A percentile compares a stretch with the other conserved stretches of the same genome.
These are phyloP conservation scores for Drosophila mercatorum DNA, from an alignment of 2,888 invertebrate genomes.

Conservation along the genomic window DNA sequence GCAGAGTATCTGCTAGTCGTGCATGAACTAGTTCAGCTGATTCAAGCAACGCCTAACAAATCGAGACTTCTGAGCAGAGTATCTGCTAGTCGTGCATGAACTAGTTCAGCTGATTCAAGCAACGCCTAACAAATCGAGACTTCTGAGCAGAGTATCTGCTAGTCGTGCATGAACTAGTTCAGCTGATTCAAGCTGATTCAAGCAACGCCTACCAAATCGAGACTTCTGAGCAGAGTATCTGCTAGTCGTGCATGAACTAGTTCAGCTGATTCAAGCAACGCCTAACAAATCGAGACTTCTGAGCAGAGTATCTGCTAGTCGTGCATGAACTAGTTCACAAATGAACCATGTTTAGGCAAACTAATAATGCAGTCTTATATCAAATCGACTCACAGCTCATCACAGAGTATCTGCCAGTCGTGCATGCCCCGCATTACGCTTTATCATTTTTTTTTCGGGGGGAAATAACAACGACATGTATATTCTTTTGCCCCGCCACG, in stretches of 20 bases:
- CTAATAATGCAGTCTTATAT: not conserved
- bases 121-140: not conserved
- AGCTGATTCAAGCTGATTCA: no score
- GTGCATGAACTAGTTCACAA: not conserved
- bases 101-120: no score
- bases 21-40: not conserved
- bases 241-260: no score
- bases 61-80: no score
- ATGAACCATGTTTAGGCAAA: not conserved
- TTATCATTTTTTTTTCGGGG: constrained; percentile 20
- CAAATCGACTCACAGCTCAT: not conserved
- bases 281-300: not conserved
- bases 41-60: no score
- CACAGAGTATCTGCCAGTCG: not conserved
- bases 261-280: no score
- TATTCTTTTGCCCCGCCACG: constrained; percentile 56
- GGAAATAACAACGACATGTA: constrained; percentile 70
- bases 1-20: not conserved
- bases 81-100: no score
- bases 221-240: no score
- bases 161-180: not conserved
- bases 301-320: not conserved
- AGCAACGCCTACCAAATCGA: no score
- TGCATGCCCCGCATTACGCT: not conserved
- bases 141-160: not conserved